Evolutionary conservation across 2,888 invertebrate species (phyloP).

Genomic region (Gonocerus acuteangulatus): DNA sequence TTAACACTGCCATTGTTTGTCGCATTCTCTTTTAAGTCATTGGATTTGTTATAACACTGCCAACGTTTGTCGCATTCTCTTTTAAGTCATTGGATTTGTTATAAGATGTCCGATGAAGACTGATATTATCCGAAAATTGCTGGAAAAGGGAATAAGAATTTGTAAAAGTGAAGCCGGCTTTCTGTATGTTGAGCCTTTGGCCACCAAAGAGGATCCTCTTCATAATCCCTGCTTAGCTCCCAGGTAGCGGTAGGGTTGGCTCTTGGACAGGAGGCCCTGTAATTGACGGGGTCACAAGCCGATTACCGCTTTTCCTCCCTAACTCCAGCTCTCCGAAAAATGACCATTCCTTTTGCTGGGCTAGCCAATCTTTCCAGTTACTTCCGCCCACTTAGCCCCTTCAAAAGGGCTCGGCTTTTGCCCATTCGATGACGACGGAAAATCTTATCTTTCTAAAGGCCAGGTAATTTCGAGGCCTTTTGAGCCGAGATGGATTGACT

Average conservation of each 20-base stretch:
- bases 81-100: background rate
- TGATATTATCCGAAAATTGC: background rate
- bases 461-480: too few species aligned
- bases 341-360: background rate
- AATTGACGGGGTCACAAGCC: background rate
- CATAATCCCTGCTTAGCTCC: background rate
- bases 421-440: too few species aligned
- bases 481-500: too few species aligned
- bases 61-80: too few species aligned
- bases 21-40: too few species aligned
- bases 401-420: too few species aligned
- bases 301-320: background rate
- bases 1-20: too few species aligned
- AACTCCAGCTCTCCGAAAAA: background rate
- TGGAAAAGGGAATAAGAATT: constrained; percentile 2
- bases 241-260: background rate
- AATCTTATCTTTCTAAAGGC: too few species aligned
- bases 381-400: background rate
- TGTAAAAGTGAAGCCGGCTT: background rate
- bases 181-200: too few species aligned
- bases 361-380: background rate
- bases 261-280: background rate
- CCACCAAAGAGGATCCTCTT: constrained; percentile 1
- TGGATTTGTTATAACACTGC: too few species aligned
- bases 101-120: background rate